phyloP scores from a whole-genome alignment of 1,140 invertebrate genomes.

The Formica selysi region DNA sequence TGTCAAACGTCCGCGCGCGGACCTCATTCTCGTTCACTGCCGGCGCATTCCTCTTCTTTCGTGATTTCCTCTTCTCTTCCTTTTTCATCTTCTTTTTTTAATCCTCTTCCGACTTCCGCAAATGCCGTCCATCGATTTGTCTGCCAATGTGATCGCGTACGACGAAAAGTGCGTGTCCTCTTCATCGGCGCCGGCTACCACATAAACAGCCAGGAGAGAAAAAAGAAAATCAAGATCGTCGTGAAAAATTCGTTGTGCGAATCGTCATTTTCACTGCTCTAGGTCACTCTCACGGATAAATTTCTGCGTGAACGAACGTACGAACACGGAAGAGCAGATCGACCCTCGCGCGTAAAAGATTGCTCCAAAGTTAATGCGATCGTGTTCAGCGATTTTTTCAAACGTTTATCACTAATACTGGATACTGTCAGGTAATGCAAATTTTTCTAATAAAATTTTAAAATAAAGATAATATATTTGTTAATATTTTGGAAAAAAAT shows the following conservation, averaged over 20 bases:
- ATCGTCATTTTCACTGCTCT: constrained; percentile 4
- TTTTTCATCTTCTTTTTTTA: background rate
- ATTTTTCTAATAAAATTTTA: background rate
- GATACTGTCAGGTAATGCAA: constrained; percentile 36
- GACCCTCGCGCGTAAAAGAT: background rate
- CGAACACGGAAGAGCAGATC: background rate
- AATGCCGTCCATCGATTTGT: constrained; percentile 7
- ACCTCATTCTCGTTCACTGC: constrained; percentile 19
- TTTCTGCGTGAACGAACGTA: background rate
- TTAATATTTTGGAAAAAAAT: background rate
- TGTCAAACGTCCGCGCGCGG: background rate
- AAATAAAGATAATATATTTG: background rate
- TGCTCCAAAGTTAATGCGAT: background rate
- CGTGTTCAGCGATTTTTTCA: constrained; percentile 15
- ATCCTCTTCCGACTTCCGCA: background rate
- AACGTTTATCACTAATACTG: constrained; percentile 4
- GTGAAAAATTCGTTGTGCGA: background rate
- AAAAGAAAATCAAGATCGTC: background rate
- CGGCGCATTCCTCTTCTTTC: background rate
- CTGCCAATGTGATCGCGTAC: background rate
- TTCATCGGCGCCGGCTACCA: background rate
- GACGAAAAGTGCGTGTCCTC: constrained; percentile 22
- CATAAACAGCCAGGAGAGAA: background rate
- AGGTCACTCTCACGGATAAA: background rate
- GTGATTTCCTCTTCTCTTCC: background rate